A percentile compares a stretch with the other conserved stretches of the same genome.
Conservation (phyloP, 2,888 invertebrate species). For the Seladonia tumulorum region DNA sequence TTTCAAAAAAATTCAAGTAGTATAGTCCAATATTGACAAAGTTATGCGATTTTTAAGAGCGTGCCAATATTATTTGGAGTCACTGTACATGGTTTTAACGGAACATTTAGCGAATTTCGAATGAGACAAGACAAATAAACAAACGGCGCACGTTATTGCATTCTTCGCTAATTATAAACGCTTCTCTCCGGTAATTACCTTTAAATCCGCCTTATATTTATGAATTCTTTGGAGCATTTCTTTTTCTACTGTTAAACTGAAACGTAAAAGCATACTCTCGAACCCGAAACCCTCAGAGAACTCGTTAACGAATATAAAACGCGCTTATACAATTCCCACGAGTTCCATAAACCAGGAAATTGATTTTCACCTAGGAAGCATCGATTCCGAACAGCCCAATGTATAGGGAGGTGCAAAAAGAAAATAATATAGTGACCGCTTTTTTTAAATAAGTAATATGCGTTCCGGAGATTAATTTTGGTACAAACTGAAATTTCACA, state of each 20-base stretch:
- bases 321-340: constrained; percentile 16
- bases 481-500: neutral
- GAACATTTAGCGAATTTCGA: no score
- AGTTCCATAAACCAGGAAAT: constrained; percentile 26
- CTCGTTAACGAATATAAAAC: constrained; percentile 44
- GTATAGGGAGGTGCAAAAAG: neutral
- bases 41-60: no score
- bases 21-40: no score
- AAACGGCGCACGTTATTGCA: neutral
- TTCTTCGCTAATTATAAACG: constrained; percentile 1
- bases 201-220: neutral
- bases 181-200: neutral
- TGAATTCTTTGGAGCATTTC: neutral
- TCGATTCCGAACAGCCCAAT: constrained; percentile 5
- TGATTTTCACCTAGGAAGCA: constrained; percentile 24
- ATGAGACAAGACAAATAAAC: no score
- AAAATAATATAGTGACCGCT: neutral
- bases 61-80: no score
- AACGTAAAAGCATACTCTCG: neutral
- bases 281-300: constrained; percentile 22
- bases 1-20: no score
- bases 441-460: neutral
- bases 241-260: neutral
- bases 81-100: no score
- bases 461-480: neutral